A percentile compares a stretch with the other conserved stretches of the same genome.
Conservation (phyloP, 64 coral and sea anemone genomes). For the Montipora cactus region DNA sequence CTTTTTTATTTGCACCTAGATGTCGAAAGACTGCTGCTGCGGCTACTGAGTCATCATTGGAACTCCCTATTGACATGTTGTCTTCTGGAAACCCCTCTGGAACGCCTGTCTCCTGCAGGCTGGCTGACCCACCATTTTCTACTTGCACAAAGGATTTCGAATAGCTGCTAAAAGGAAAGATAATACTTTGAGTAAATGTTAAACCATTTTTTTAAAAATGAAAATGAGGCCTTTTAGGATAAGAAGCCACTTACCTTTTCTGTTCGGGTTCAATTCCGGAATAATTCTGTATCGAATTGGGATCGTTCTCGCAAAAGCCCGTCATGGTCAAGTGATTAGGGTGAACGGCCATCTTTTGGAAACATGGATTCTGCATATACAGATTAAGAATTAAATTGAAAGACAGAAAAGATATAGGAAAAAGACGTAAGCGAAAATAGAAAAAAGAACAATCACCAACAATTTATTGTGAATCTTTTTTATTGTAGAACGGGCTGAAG, state of each 20-base stretch:
- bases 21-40: conserved; percentile 82
- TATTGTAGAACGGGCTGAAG: too few species aligned
- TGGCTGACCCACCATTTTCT: background rate
- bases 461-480: too few species aligned
- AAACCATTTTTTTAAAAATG: background rate
- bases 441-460: too few species aligned
- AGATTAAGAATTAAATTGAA: too few species aligned
- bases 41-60: conserved; percentile 63
- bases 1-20: conserved; percentile 39
- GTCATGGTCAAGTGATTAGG: background rate
- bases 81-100: conserved; percentile 51
- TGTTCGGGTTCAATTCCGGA: background rate
- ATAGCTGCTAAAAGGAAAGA: background rate
- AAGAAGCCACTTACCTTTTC: background rate
- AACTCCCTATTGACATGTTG: conserved; percentile 49
- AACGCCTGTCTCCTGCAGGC: background rate
- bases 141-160: background rate
- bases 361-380: too few species aligned
- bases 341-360: background rate
- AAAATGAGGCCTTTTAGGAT: background rate
- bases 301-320: background rate
- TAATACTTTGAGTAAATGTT: background rate
- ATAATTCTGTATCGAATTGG: background rate
- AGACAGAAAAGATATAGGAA: too few species aligned
- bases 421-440: too few species aligned